These are phyloP conservation scores for Tragopan temminckii DNA, from an alignment of 2,797 vertebrate genomes.

Conservation along the genomic window DNA sequence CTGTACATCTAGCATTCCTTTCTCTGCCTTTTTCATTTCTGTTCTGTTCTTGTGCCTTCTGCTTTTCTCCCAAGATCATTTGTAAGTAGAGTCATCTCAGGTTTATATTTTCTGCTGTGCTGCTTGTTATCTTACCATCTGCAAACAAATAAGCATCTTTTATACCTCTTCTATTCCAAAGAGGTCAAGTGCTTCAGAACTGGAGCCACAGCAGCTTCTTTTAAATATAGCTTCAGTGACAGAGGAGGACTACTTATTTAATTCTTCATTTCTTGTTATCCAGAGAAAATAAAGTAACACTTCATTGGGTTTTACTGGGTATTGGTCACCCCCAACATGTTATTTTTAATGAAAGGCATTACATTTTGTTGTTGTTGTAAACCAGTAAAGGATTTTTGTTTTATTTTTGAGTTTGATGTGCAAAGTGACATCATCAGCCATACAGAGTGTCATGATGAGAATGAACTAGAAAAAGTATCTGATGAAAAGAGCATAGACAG, in stretches of 20 bases:
- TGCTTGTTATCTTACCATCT: not conserved
- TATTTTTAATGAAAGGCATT: not conserved
- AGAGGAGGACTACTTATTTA: not conserved
- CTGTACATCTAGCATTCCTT: not conserved
- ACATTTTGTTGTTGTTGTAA: not conserved
- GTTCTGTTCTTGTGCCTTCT: not conserved
- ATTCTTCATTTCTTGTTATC: not conserved
- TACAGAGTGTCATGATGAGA: not conserved
- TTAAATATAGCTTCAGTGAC: not conserved
- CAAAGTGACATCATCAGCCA: not conserved
- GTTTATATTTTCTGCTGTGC: not conserved
- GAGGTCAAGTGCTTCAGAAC: not conserved
- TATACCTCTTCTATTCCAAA: not conserved
- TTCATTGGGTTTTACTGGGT: not conserved
- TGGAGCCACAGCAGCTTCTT: not conserved
- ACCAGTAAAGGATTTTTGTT: not conserved
- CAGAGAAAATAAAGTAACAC: not conserved
- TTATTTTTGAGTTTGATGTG: not conserved
- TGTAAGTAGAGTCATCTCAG: not conserved
- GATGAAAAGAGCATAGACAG: not conserved
- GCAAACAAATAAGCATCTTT: constrained; percentile 16
- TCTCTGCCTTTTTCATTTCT: not conserved
- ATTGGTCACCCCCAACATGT: not conserved
- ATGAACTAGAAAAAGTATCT: not conserved
- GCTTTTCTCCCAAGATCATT: not conserved